Percentiles rank a stretch among this genome's conserved stretches.
Evolutionary conservation across 2,797 vertebrate genomes (phyloP).

Genomic region (Gouania willdenowi): DNA sequence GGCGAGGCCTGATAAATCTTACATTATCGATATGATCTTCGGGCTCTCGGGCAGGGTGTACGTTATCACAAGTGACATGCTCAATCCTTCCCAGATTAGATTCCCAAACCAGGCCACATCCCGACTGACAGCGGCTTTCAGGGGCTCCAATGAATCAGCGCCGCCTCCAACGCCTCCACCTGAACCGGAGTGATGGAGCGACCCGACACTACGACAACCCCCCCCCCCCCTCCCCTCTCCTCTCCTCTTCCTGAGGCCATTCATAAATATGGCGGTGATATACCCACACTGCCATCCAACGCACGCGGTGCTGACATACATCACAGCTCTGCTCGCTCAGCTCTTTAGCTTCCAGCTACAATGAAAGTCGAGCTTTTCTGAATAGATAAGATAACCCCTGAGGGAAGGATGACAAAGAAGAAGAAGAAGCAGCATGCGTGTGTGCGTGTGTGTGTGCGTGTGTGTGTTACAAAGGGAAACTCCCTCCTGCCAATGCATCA

Average conservation of each 20-base stretch:
- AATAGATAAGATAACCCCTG: too few species aligned
- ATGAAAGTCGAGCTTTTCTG: too few species aligned
- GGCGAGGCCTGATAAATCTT: slow-evolving; percentile 70
- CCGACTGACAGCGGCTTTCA: slow-evolving; percentile 58
- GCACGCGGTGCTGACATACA: slow-evolving; percentile 44
- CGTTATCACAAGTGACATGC: slow-evolving; percentile 69
- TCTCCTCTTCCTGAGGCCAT: slow-evolving; percentile 54
- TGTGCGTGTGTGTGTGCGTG: too few species aligned
- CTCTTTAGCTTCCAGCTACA: slow-evolving; percentile 51
- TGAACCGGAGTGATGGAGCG: slow-evolving; percentile 59
- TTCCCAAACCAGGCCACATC: slow-evolving; percentile 64
- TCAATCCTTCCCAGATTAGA: slow-evolving; percentile 71
- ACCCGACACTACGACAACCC: too few species aligned
- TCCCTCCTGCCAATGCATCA: too few species aligned
- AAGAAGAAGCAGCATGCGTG: too few species aligned
- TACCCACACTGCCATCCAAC: slow-evolving; percentile 54
- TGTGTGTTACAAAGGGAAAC: too few species aligned
- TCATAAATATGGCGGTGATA: slow-evolving; percentile 66
- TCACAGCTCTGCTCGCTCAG: slow-evolving; percentile 53
- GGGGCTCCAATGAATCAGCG: slow-evolving; percentile 62
- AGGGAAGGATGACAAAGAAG: too few species aligned
- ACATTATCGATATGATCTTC: slow-evolving; percentile 73
- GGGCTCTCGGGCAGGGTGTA: slow-evolving; percentile 60
- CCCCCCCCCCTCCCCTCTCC: slow-evolving; percentile 14
- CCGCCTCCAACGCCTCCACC: slow-evolving; percentile 51